Conservation (phyloP, 2,113 vertebrate genomes). For the Pteruthius melanotis region DNA sequence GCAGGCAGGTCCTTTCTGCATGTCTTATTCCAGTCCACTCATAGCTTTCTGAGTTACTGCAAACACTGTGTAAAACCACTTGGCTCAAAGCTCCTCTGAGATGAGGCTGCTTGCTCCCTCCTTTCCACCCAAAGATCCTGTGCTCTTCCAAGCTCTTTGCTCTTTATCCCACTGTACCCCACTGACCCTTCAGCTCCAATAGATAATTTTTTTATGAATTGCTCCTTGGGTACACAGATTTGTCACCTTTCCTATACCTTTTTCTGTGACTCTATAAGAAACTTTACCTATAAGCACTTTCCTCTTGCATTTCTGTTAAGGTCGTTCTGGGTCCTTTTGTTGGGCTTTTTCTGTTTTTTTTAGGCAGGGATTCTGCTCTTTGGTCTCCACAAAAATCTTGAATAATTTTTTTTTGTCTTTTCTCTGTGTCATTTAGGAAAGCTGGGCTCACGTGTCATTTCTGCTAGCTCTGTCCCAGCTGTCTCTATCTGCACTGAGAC, state of each 20-base stretch:
- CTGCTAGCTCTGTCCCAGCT: not conserved
- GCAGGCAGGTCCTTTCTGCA: not conserved
- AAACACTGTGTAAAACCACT: fast-evolving
- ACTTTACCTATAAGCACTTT: not conserved
- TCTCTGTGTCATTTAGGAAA: not conserved
- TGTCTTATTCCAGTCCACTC: not conserved
- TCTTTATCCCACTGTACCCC: fast-evolving
- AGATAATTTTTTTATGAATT: not conserved
- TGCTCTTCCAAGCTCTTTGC: not conserved
- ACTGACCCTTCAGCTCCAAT: fast-evolving
- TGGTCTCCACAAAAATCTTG: not conserved
- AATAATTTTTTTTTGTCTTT: not conserved
- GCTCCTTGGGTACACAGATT: not conserved
- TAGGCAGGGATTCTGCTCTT: not conserved
- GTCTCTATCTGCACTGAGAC: not conserved
- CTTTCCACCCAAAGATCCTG: not conserved
- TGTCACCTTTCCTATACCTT: not conserved
- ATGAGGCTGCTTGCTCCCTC: not conserved
- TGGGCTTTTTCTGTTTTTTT: not conserved
- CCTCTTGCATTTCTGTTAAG: not conserved
- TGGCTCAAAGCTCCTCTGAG: not conserved
- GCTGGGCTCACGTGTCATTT: not conserved
- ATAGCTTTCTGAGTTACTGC: not conserved
- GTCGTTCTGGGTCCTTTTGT: fast-evolving
- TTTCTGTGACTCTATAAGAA: not conserved